These are phyloP conservation scores for Desoria tigrina DNA, from an alignment of 2,888 invertebrate species.

Conservation along the genomic window DNA sequence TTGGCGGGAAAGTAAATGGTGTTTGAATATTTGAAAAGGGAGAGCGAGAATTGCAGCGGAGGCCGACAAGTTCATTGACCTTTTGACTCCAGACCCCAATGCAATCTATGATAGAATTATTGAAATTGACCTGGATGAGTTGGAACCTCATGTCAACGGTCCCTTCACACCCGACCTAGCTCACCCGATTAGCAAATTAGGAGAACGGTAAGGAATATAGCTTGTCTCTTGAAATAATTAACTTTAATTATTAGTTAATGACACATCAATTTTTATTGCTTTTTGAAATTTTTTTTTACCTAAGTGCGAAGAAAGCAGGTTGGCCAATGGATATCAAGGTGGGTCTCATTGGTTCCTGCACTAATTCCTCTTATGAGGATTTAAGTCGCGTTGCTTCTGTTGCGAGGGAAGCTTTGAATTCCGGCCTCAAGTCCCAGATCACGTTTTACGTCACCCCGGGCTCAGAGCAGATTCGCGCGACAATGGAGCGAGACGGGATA, in stretches of 20 bases:
- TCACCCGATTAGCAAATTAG: conserved; percentile 90
- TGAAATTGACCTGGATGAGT: conserved; percentile 84
- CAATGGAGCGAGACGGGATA: conserved; percentile 96
- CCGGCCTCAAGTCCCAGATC: conserved; percentile 91
- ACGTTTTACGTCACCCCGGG: conserved; percentile 98
- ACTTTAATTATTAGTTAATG: neutral
- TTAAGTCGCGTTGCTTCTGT: conserved; percentile 98
- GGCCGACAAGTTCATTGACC: conserved; percentile 69
- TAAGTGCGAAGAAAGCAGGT: conserved; percentile 81
- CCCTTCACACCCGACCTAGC: conserved; percentile 99
- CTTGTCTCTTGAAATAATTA: neutral
- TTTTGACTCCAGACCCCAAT: conserved; percentile 77
- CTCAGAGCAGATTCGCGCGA: conserved; percentile 96
- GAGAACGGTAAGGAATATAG: conserved; percentile 59
- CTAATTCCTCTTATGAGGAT: conserved; percentile 99
- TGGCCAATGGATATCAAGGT: conserved; percentile 93
- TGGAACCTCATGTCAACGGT: conserved; percentile 98
- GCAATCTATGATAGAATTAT: conserved; percentile 86
- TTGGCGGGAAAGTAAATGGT: too few relatives aligned
- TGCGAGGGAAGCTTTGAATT: conserved; percentile 83
- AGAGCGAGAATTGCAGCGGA: conserved; percentile 71
- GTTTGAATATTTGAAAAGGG: too few relatives aligned
- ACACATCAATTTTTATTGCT: conserved; percentile 4
- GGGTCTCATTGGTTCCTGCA: conserved; percentile 94
- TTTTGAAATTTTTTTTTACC: neutral